Evolutionary conservation across 2,797 vertebrate genomes (phyloP).

Genomic region (Babyrousa celebensis): DNA sequence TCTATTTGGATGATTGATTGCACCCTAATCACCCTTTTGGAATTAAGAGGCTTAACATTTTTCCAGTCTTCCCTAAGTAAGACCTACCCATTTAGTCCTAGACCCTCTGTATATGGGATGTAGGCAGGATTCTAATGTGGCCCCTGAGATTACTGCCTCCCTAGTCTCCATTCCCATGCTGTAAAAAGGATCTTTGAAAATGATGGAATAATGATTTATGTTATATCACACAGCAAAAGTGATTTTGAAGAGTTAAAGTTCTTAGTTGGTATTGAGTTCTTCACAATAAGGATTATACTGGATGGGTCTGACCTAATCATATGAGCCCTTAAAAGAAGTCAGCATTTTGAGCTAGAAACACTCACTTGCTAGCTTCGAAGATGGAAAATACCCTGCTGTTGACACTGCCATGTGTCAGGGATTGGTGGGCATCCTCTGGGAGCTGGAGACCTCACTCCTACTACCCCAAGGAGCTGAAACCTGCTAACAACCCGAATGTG

Average conservation of each 20-base stretch:
- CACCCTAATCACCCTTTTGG: background rate
- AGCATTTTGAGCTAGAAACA: background rate
- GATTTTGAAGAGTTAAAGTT: background rate
- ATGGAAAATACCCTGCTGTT: background rate
- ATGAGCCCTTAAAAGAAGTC: background rate
- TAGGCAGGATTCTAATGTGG: background rate
- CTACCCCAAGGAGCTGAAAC: background rate
- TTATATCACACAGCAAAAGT: background rate
- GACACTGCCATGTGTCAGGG: background rate
- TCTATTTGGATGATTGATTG: background rate
- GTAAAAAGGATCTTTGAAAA: background rate
- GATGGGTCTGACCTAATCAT: background rate
- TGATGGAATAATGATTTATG: background rate
- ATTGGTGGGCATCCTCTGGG: background rate
- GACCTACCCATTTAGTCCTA: background rate
- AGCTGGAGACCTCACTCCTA: background rate
- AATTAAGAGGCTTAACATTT: background rate
- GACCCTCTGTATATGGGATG: no score
- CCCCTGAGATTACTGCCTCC: background rate
- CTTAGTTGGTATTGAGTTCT: background rate
- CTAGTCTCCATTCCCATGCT: background rate
- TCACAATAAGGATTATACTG: background rate
- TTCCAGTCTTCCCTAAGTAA: background rate
- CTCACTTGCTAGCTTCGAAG: background rate
- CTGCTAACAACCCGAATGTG: background rate